phyloP scores from a whole-genome alignment of 2,888 invertebrate genomes.

The Spisula subtruncata region DNA sequence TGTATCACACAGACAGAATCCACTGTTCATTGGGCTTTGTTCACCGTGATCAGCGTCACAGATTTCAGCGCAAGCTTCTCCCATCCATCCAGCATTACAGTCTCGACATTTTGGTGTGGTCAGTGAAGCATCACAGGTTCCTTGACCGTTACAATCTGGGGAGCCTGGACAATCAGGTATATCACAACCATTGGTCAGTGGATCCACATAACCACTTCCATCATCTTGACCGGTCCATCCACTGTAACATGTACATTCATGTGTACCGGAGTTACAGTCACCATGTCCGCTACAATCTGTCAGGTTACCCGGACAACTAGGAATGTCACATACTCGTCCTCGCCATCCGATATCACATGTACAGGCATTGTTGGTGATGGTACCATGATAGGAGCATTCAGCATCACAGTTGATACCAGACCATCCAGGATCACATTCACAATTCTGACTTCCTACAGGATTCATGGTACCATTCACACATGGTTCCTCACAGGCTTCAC shows the following conservation, averaged over 20 bases:
- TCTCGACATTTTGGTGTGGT: slow-evolving; percentile 76
- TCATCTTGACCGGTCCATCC: slow-evolving; percentile 78
- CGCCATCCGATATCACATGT: slow-evolving; percentile 79
- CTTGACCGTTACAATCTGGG: slow-evolving; percentile 79
- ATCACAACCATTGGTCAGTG: slow-evolving; percentile 73
- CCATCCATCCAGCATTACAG: slow-evolving; percentile 78
- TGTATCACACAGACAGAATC: slow-evolving; percentile 73
- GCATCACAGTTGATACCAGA: slow-evolving; percentile 78
- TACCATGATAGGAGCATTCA: slow-evolving; percentile 78
- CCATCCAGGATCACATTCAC: slow-evolving; percentile 80
- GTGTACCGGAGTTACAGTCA: slow-evolving; percentile 76
- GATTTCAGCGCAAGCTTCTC: slow-evolving; percentile 75
- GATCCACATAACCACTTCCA: slow-evolving; percentile 53
- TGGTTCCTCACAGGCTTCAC: slow-evolving; percentile 74
- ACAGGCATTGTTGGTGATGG: slow-evolving; percentile 71
- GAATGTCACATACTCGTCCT: slow-evolving; percentile 77
- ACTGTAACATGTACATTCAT: slow-evolving; percentile 78
- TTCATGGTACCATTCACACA: slow-evolving; percentile 78
- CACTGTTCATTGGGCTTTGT: slow-evolving; percentile 75
- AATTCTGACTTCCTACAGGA: slow-evolving; percentile 74
- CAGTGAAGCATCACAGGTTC: slow-evolving; percentile 71
- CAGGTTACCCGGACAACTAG: slow-evolving; percentile 79
- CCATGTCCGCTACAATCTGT: slow-evolving; percentile 80
- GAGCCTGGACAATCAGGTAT: slow-evolving; percentile 80
- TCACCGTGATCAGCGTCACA: slow-evolving; percentile 73